These are phyloP conservation scores for Lysiphlebus fabarum DNA, from an alignment of 1,140 invertebrate genomes.

Conservation along the genomic window DNA sequence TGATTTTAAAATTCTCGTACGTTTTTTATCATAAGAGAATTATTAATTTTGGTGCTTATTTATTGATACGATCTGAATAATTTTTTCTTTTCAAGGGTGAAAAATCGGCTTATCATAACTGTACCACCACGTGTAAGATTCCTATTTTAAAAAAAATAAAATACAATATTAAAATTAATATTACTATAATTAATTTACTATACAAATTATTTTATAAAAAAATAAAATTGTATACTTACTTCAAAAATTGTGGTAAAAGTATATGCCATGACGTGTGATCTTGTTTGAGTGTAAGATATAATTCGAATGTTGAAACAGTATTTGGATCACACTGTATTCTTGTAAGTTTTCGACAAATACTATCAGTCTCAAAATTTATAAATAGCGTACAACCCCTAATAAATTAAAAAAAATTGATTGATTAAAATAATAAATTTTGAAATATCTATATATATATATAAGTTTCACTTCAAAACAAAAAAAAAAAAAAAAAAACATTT, in stretches of 20 bases:
- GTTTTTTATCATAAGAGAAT: too few relatives aligned
- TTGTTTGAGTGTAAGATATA: conserved; percentile 79
- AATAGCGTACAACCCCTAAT: conserved; percentile 70
- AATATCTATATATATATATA: conserved; percentile 12
- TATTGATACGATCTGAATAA: conserved; percentile 72
- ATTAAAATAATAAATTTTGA: conserved; percentile 10
- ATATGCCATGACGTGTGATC: conserved; percentile 78
- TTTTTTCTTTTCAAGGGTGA: conserved; percentile 81
- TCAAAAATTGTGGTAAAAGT: conserved; percentile 78
- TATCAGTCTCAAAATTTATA: conserved; percentile 69
- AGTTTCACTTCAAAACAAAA: too few relatives aligned
- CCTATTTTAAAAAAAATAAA: conserved; percentile 56
- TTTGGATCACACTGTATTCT: conserved; percentile 77
- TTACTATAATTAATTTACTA: conserved; percentile 6
- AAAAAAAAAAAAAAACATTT: conserved; percentile 9
- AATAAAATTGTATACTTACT: conserved; percentile 61
- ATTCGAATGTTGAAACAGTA: conserved; percentile 81
- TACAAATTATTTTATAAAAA: too few relatives aligned
- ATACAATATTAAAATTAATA: conserved; percentile 15
- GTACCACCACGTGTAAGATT: conserved; percentile 77
- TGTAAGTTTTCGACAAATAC: conserved; percentile 59
- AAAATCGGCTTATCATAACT: conserved; percentile 79
- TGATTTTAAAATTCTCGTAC: too few relatives aligned
- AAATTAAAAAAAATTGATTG: conserved; percentile 28
- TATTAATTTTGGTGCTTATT: too few relatives aligned